phyloP scores from a whole-genome alignment of 30 jellyfish, hydroid and myxozoan species.

The Sanderia malayensis region DNA sequence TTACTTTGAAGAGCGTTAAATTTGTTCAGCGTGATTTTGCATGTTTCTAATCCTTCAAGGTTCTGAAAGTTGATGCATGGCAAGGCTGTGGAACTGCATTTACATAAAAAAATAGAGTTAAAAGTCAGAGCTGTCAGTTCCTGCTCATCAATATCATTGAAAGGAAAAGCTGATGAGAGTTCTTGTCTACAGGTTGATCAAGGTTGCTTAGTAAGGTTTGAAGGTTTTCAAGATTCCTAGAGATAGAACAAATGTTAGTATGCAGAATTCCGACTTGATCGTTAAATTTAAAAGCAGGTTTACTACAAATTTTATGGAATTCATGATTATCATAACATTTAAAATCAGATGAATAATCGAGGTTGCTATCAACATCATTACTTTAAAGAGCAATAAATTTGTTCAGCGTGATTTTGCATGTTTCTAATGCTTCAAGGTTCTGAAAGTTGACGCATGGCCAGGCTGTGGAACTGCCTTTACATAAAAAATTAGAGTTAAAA shows the following conservation, averaged over 20 bases:
- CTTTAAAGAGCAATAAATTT: background rate
- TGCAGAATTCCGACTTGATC: background rate
- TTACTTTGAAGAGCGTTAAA: background rate
- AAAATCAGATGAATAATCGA: background rate
- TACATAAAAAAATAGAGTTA: background rate
- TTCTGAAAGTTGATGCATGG: background rate
- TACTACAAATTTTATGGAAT: background rate
- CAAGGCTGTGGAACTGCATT: background rate
- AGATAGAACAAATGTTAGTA: background rate
- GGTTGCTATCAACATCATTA: background rate
- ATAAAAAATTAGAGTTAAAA: background rate
- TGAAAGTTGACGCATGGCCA: background rate
- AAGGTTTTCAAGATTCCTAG: background rate
- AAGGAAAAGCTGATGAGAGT: too few relatives aligned
- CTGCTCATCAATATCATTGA: too few relatives aligned
- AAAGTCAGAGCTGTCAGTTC: too few relatives aligned
- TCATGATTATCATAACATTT: conserved; percentile 3
- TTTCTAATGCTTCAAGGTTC: background rate
- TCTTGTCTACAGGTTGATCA: too few relatives aligned
- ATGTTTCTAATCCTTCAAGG: background rate
- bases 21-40: background rate
- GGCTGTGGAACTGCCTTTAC: background rate
- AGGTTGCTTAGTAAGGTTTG: conserved; percentile 10
- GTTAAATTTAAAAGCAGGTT: background rate
- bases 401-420: background rate